phyloP scores from a whole-genome alignment of 2,797 vertebrate genomes.

The Ateles fusciceps region DNA sequence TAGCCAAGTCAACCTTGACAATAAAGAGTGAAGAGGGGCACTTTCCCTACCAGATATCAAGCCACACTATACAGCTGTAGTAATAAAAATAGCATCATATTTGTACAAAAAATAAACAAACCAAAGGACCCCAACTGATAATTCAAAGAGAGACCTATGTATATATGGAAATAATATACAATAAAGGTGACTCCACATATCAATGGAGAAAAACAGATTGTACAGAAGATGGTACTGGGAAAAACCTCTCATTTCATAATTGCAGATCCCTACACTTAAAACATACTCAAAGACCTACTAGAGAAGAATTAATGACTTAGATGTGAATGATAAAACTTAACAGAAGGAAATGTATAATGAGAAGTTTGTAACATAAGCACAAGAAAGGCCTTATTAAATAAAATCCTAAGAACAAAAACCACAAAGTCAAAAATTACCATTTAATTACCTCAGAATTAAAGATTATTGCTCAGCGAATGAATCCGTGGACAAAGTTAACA shows the following conservation, averaged over 20 bases:
- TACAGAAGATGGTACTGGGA: background rate
- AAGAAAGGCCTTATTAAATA: background rate
- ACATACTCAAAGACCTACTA: background rate
- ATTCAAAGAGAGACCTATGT: background rate
- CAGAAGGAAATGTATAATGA: background rate
- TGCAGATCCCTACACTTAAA: background rate
- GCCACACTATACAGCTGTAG: background rate
- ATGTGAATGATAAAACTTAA: background rate
- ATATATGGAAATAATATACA: background rate
- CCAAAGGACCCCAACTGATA: background rate
- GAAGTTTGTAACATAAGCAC: background rate
- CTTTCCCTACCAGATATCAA: background rate
- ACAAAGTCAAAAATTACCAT: background rate
- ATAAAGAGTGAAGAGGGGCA: background rate
- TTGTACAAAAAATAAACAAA: background rate
- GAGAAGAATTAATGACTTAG: background rate
- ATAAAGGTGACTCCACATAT: background rate
- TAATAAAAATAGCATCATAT: background rate
- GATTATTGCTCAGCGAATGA: background rate
- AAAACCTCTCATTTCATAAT: background rate
- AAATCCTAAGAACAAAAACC: background rate
- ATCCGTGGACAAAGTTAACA: background rate
- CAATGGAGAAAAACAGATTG: background rate
- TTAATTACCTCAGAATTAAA: constrained; percentile 11
- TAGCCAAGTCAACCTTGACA: background rate